Percentiles rank a stretch among this genome's conserved stretches.
phyloP scores from a whole-genome alignment of 2,888 invertebrate genomes.

The Drosophila gaucha region DNA sequence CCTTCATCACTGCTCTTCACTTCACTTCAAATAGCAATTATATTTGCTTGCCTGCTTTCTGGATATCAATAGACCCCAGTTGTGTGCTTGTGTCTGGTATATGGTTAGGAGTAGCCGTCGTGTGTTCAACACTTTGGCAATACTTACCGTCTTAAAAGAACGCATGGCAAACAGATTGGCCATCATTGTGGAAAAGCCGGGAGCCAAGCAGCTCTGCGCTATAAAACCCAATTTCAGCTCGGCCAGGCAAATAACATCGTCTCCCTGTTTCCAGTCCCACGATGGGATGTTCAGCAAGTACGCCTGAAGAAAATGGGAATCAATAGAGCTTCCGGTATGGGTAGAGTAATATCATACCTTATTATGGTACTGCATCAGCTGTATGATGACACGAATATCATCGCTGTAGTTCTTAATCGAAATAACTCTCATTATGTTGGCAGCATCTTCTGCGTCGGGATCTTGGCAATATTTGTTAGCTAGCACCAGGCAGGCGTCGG shows the following conservation, averaged over 20 bases:
- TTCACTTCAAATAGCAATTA: conserved; percentile 23
- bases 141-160: conserved; percentile 97
- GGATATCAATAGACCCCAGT: conserved; percentile 47
- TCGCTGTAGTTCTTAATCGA: conserved; percentile 99
- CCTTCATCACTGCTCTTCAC: conserved; percentile 16
- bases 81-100: conserved; percentile 70
- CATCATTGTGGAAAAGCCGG: conserved; percentile 99
- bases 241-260: conserved; percentile 99
- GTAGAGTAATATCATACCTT: conserved; percentile 88
- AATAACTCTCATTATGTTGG: conserved; percentile 99
- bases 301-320: conserved; percentile 88
- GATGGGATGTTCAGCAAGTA: conserved; percentile 99
- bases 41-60: conserved; percentile 31
- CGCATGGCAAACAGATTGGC: conserved; percentile 99
- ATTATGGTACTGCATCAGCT: conserved; percentile 99
- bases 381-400: conserved; percentile 99
- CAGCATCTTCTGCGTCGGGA: conserved; percentile 99
- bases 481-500: conserved; percentile 99
- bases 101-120: conserved; percentile 37
- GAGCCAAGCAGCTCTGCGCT: conserved; percentile 99
- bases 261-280: conserved; percentile 99
- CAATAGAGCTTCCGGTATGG: not conserved
- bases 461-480: conserved; percentile 99
- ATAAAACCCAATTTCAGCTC: conserved; percentile 99
- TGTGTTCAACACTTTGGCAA: conserved; percentile 13